phyloP scores from a whole-genome alignment of 2,888 invertebrate species.

The Spodoptera picta region DNA sequence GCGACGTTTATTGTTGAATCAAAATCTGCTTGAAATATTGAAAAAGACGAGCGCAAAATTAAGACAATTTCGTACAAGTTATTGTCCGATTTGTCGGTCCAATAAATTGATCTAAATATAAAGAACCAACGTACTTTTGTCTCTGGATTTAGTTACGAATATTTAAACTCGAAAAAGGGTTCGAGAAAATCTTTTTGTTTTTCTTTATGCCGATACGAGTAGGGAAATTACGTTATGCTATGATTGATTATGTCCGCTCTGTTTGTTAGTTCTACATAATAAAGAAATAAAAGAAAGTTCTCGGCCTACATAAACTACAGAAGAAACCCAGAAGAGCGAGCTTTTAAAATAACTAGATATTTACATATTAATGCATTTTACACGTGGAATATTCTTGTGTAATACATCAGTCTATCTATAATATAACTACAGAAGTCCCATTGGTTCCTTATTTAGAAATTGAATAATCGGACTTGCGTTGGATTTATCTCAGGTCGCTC shows the following conservation, averaged over 20 bases:
- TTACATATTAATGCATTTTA: no score
- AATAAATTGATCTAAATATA: slow-evolving; percentile 13
- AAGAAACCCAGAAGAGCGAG: no score
- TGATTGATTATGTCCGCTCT: no score
- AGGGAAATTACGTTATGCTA: no score
- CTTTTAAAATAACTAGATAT: no score
- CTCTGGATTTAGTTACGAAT: not conserved
- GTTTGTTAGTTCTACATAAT: no score
- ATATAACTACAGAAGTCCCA: slow-evolving; percentile 8
- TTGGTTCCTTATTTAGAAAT: slow-evolving; percentile 22
- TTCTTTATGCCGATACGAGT: no score
- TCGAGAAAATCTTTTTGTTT: no score
- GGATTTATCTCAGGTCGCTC: slow-evolving; percentile 27
- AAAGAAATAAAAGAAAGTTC: no score
- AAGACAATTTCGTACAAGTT: slow-evolving; percentile 8
- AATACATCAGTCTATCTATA: not conserved
- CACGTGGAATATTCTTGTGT: no score
- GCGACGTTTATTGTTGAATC: slow-evolving; percentile 30
- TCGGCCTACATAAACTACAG: no score
- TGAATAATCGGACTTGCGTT: slow-evolving; percentile 30
- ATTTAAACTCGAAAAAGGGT: no score
- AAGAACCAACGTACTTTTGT: slow-evolving; percentile 11
- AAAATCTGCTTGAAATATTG: slow-evolving; percentile 31
- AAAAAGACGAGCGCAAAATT: slow-evolving; percentile 28
- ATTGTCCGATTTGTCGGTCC: not conserved